Percentiles rank a stretch among this genome's conserved stretches.
These are phyloP conservation scores for Vanacampus margaritifer DNA, from an alignment of 2,113 vertebrate species.

Conservation along the genomic window DNA sequence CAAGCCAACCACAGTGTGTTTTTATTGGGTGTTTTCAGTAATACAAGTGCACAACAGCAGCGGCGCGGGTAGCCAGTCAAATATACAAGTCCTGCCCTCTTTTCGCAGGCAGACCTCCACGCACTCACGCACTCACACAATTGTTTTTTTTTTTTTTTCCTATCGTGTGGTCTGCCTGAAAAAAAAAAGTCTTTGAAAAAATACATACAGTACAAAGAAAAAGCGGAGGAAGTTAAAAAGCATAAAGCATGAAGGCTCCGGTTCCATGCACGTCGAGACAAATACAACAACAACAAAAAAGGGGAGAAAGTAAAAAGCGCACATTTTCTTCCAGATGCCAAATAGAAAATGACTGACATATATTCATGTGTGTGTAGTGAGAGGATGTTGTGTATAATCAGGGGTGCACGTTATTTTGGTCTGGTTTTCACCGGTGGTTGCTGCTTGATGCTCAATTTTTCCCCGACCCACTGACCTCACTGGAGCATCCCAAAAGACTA, in stretches of 20 bases:
- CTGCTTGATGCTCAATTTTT: too few species aligned
- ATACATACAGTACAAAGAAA: conserved; percentile 79
- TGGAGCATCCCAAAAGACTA: too few species aligned
- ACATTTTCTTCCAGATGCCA: conserved; percentile 78
- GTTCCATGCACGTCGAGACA: conserved; percentile 88
- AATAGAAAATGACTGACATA: conserved; percentile 76
- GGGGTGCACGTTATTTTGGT: background rate
- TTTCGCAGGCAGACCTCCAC: conserved; percentile 84
- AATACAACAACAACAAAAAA: conserved; percentile 69
- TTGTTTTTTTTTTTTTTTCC: background rate
- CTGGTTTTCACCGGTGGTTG: too few species aligned
- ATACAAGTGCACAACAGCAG: conserved; percentile 98
- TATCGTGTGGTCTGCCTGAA: conserved; percentile 81
- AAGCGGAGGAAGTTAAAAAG: conserved; percentile 80
- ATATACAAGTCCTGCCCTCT: conserved; percentile 93
- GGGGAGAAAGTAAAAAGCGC: conserved; percentile 77
- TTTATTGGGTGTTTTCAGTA: conserved; percentile 97
- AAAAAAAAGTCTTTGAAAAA: conserved; percentile 80
- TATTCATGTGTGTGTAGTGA: conserved; percentile 72
- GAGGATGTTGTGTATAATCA: conserved; percentile 71
- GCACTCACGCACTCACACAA: background rate
- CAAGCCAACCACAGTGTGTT: conserved; percentile 96
- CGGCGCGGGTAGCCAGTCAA: conserved; percentile 90
- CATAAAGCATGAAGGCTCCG: conserved; percentile 82
- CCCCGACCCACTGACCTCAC: too few species aligned